Conservation (phyloP, 2,113 vertebrate species). For the Pterocles burchelli region DNA sequence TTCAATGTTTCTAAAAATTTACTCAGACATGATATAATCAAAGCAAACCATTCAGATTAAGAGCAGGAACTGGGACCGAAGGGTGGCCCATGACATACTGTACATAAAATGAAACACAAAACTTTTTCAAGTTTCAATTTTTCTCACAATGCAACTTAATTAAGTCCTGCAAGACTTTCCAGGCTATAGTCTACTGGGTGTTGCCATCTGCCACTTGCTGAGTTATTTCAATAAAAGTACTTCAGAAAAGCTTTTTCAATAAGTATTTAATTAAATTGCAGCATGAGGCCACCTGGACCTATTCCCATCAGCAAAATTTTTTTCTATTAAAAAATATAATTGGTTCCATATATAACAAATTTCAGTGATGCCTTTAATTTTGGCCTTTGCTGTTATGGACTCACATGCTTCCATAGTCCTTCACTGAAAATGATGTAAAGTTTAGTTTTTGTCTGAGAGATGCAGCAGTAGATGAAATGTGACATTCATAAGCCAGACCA, state of each 20-base stretch:
- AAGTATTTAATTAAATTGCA: constrained; percentile 3
- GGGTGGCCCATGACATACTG: not conserved
- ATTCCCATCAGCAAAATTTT: not conserved
- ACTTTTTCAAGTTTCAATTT: not conserved
- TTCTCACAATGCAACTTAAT: not conserved
- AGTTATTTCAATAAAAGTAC: not conserved
- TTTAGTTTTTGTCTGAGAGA: not conserved
- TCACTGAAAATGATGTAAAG: not conserved
- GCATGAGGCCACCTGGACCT: not conserved
- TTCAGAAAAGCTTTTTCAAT: not conserved
- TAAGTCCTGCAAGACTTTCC: not conserved
- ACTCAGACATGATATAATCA: not conserved
- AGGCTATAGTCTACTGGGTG: not conserved
- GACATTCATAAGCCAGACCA: not conserved
- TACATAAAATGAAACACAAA: not conserved
- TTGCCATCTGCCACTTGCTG: not conserved
- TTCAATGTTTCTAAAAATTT: not conserved
- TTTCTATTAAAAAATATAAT: not conserved
- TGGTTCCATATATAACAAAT: not conserved
- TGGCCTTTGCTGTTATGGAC: not conserved
- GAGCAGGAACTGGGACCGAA: not conserved
- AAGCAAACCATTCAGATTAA: not conserved
- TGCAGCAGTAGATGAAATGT: not conserved
- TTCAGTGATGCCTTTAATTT: not conserved
- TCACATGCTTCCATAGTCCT: not conserved